Percentiles rank a stretch among this genome's conserved stretches.
These are phyloP conservation scores for Hyphantria cunea DNA, from an alignment of 1,140 invertebrate genomes.

Conservation along the genomic window DNA sequence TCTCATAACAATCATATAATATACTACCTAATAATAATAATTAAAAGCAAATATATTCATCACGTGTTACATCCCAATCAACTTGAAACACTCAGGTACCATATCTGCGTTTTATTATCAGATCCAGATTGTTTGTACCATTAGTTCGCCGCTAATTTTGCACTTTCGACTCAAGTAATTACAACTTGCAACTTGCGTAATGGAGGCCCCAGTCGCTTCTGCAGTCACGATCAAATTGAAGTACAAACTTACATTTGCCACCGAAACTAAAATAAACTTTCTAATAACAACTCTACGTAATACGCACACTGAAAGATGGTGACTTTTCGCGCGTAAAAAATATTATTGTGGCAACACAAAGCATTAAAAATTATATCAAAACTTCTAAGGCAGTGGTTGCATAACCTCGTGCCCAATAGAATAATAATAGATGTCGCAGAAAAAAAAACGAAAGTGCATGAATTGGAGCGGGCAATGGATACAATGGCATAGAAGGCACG, in stretches of 20 bases:
- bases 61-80: constrained; percentile 4
- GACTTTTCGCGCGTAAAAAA: constrained; percentile 21
- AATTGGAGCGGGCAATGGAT: constrained; percentile 74
- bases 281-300: constrained; percentile 32
- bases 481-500: constrained; percentile 70
- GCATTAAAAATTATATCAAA: constrained; percentile 80
- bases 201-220: constrained; percentile 61
- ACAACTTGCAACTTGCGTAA: constrained; percentile 69
- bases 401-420: constrained; percentile 77
- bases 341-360: constrained; percentile 52
- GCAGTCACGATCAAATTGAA: constrained; percentile 73
- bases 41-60: background rate
- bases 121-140: constrained; percentile 21
- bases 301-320: constrained; percentile 21
- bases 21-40: background rate
- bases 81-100: constrained; percentile 10
- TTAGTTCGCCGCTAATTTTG: constrained; percentile 61
- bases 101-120: constrained; percentile 20
- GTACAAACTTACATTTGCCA: constrained; percentile 42
- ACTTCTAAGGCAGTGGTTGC: constrained; percentile 70
- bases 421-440: constrained; percentile 75
- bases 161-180: constrained; percentile 76
- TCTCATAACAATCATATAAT: too few species aligned
- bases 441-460: constrained; percentile 77
- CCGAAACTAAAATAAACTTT: constrained; percentile 10